Base-by-base conservation (phyloP, 1,140 invertebrate genomes). In the Drosophila nebulosa region DNA sequence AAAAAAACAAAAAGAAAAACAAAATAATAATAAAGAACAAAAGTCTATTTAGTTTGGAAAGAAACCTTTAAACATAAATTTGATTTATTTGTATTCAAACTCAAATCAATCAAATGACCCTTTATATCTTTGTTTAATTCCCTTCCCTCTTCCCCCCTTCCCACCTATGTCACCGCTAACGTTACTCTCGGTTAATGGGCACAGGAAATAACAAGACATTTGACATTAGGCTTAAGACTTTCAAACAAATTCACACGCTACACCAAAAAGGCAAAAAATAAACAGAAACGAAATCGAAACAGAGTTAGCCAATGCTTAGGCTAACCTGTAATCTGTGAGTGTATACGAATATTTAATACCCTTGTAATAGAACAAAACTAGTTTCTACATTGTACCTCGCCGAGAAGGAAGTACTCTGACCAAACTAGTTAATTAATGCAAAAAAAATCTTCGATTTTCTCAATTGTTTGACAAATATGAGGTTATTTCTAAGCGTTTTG, bases 31-130 rank as follows among this genome's bases (percentile, higher is more conserved):
- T 18, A 21, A 46, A 46, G 39, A 46, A 16, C 39, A 46, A 46
- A 46, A 46, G 39, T 42, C 16, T 14, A 14, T 16, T 14, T 42
- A 18, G 39, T 46, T 46, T 46, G 18, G 7, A 46, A 46, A 46
- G 39, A 46, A 56, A 26, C 55, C 52, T 1, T 39, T 65, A 71
- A 59, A 81, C 67, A 81, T 86, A 88, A 86, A 88, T 88, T 88
- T 86, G 78, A 86, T 86, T 88, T 86, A 86, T 86, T 86, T 81
- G 62, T 58, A 39, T 56, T 36, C 57, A 51, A 46, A 46, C 42
- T 70, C 64, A 60, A 80, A 85, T 85, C 81, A 88, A 86, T 86
- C 81, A 86, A 86, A 85, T 52, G 36, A 62, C 78, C 39, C 39
- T 46, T 46, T 46, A 46, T 21, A 21, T 46, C 39, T 21, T 21